These are phyloP conservation scores for Apogon hyalosoma DNA, from an alignment of 2,797 vertebrate genomes.

Conservation along the genomic window DNA sequence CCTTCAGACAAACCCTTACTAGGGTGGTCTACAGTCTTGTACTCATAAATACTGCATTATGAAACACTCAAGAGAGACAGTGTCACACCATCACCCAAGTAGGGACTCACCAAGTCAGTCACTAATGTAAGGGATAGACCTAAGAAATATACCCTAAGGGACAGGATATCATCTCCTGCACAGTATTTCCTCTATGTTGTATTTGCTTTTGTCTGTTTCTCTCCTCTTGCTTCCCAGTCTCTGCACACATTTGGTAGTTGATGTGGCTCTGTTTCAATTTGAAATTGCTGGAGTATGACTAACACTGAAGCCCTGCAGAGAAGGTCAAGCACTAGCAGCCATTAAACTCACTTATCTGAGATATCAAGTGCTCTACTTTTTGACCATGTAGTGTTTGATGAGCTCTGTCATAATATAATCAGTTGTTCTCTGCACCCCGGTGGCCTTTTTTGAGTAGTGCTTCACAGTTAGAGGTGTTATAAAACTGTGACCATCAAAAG, in stretches of 20 bases:
- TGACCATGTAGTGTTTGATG: constrained; percentile 72
- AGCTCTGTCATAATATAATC: constrained; percentile 73
- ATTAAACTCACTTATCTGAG: constrained; percentile 77
- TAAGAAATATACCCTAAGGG: constrained; percentile 7
- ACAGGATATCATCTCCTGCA: constrained; percentile 16
- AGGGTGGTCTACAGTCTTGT: constrained; percentile 35
- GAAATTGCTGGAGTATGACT: constrained; percentile 74
- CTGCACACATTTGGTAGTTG: constrained; percentile 38
- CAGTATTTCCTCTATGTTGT: constrained; percentile 20
- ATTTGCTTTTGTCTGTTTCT: constrained; percentile 5
- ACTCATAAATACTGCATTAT: constrained; percentile 29
- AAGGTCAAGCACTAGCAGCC: constrained; percentile 78
- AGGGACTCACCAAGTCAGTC: constrained; percentile 28
- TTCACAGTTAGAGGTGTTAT: constrained; percentile 54
- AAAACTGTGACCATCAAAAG: constrained; percentile 36
- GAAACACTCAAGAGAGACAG: constrained; percentile 20
- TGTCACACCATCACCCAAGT: constrained; percentile 17
- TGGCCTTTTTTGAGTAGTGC: constrained; percentile 42
- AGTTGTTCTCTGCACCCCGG: constrained; percentile 58
- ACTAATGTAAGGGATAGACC: constrained; percentile 11
- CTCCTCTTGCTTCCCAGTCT: constrained; percentile 11
- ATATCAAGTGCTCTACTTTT: constrained; percentile 71
- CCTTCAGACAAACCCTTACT: constrained; percentile 30
- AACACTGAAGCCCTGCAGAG: constrained; percentile 63
- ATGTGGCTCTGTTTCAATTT: constrained; percentile 69